Base-by-base conservation (phyloP, 2,113 vertebrate species). In the Oryzias celebensis region DNA sequence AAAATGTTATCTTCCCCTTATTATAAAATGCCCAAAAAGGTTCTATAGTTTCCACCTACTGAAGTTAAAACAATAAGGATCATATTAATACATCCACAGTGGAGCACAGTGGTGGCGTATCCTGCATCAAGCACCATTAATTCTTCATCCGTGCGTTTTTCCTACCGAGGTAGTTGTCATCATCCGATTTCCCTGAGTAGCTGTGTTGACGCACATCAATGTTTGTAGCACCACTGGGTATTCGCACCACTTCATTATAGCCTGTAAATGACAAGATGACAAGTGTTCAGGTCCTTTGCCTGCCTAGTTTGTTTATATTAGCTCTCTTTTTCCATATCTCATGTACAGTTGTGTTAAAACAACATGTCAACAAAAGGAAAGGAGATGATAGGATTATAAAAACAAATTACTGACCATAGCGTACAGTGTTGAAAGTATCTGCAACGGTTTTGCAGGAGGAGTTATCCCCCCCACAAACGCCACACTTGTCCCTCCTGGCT, bases 131-230 rank as follows among this genome's bases (percentile, higher is more conserved):
- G 52, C 41, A 14, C 8, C 28, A 55, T 15, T 17, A 15, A 51
- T 24, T 51, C 23, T 23, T n/a, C 13, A 18, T 1, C 10, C 1
- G 4, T 8, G 20, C 42, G 16, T 12, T 44, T 6, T 7, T 85
- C 95, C 96, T 86, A 99, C 97, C 96, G 90, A 99, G 92, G 90
- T 99, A 99, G 93, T 99, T 99, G 87, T 99, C 97, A 85, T 99
- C 97, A 64, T 98, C 96, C 50, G 96, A 91, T 78, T 94, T 96
- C 90, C 95, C 96, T 92, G 96, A 99, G 94, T 94, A 95, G 85
- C 97, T 99, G 91, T 97, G 96, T 90, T 99, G 97, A 68, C 94
- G 94, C 75, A 99, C 95, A 65, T 99, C 97, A 63, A 99, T 94
- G 75, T 95, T 99, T 67, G 97, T 99, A 86, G 97, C 95, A 90